phyloP scores from a whole-genome alignment of 2,888 invertebrate genomes.

The Lochmaea crataegi region DNA sequence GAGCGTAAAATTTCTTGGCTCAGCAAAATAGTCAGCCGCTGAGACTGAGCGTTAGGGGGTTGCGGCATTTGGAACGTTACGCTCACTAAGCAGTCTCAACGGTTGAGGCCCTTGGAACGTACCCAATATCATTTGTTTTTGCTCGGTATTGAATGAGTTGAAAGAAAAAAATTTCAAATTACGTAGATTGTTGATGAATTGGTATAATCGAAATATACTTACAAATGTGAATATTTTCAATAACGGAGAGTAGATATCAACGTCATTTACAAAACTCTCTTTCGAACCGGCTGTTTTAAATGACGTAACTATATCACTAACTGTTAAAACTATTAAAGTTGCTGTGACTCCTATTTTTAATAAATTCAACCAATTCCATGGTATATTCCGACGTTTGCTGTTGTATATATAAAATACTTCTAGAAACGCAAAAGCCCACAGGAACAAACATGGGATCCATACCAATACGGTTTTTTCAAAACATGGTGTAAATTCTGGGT shows the following conservation, averaged over 20 bases:
- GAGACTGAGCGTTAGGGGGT: too few relatives aligned
- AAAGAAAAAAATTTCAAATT: too few relatives aligned
- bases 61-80: too few relatives aligned
- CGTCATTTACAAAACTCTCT: slow-evolving; percentile 70
- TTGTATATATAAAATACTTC: slow-evolving; percentile 81
- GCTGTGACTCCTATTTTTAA: slow-evolving; percentile 76
- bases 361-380: slow-evolving; percentile 80
- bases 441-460: slow-evolving; percentile 89
- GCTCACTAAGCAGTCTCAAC: too few relatives aligned
- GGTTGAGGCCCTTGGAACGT: too few relatives aligned
- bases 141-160: too few relatives aligned
- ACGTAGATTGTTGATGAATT: too few relatives aligned
- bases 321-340: slow-evolving; percentile 74
- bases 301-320: slow-evolving; percentile 75
- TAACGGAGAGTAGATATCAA: slow-evolving; percentile 82
- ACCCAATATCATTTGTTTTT: too few relatives aligned
- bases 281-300: slow-evolving; percentile 67
- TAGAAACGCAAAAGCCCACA: slow-evolving; percentile 81
- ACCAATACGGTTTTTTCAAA: slow-evolving; percentile 91
- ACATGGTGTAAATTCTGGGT: slow-evolving; percentile 88
- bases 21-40: too few relatives aligned
- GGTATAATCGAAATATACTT: slow-evolving; percentile 67
- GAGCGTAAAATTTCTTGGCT: too few relatives aligned
- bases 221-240: slow-evolving; percentile 85
- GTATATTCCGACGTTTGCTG: slow-evolving; percentile 82